Evolutionary conservation across 2,797 vertebrate species (phyloP), one percentile per base, ranked within the genome.

Genomic region (Aselliscus stoliczkanus): DNA sequence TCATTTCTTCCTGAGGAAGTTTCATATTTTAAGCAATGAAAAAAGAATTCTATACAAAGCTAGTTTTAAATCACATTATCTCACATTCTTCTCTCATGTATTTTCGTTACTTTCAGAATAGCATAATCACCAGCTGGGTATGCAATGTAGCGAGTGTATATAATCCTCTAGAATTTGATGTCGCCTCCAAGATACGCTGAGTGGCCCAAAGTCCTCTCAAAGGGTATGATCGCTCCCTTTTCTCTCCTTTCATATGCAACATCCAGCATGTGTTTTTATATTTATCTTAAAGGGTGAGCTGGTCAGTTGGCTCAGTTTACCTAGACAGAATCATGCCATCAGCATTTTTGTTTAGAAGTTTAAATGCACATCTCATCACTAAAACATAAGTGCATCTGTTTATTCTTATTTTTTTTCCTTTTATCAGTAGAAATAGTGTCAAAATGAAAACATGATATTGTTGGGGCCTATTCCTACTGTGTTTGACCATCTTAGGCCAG

Each of bases 1-100:
- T 98, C 96, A 97, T 97, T 97, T 98, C 98, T 98, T 98, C 98
- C 98, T 98, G 98, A 98, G 98, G 98, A 98, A 98, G 98, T 95
- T 97, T 97, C 98, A 97, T 97, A 97, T 98, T 98, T 97, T 97
- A 98, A 98, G 97, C 97, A 97, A 97, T 97, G 97, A 97, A 98
- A 97, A 98, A 97, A 97, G 92, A 97, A 97, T 93, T 97, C 95
- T 98, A 76, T 97, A 98, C 98, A 98, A 85, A 98, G 96, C 97
- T 60, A 97, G 92, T 97, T 96, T 95, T 77, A 97, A 97, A 96
- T 97, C 93, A 93, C 70, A 58, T 76, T 76, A 86, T 93, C 73
- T 97, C 90, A 37, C 77, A 92, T 94, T 96, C n/a, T 82, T 97
- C 97, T 96, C 96, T 97, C 92, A 0, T 27, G 18, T 89, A 79